Percentiles rank a stretch among this genome's conserved stretches.
Evolutionary conservation across 2,888 invertebrate species (phyloP).

Genomic region (Drosophila pegasa): DNA sequence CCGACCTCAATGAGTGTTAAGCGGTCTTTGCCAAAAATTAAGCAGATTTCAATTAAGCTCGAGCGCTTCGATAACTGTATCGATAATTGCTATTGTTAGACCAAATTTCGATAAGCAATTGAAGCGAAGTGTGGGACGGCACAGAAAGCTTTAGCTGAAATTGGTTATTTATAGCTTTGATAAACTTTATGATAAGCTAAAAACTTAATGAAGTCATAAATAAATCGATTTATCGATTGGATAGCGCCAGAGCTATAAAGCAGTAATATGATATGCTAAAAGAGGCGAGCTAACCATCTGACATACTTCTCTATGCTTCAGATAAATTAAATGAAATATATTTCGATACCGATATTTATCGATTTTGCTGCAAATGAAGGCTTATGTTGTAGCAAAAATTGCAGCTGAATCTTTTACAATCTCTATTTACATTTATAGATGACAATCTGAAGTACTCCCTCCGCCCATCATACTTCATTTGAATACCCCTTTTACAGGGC

Average conservation of each 20-base stretch:
- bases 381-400: neutral
- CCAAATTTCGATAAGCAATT: neutral
- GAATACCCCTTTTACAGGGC: neutral
- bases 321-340: neutral
- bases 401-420: too few relatives aligned
- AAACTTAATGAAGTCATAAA: neutral
- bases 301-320: neutral
- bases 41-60: conserved; percentile 16
- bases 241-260: neutral
- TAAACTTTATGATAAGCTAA: neutral
- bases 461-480: neutral
- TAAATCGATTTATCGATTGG: neutral
- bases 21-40: conserved; percentile 23
- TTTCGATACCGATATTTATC: neutral
- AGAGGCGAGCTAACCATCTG: neutral
- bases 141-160: neutral
- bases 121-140: too few relatives aligned
- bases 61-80: conserved; percentile 13
- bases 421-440: too few relatives aligned
- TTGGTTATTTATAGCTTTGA: neutral
- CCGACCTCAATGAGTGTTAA: conserved; percentile 12
- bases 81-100: conserved; percentile 3
- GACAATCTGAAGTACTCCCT: too few relatives aligned
- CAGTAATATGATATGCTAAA: neutral
- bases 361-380: neutral